Percentiles rank a stretch among this genome's conserved stretches.
Evolutionary conservation across 2,113 vertebrate genomes (phyloP).

Genomic region (Rhynchomys soricoides): DNA sequence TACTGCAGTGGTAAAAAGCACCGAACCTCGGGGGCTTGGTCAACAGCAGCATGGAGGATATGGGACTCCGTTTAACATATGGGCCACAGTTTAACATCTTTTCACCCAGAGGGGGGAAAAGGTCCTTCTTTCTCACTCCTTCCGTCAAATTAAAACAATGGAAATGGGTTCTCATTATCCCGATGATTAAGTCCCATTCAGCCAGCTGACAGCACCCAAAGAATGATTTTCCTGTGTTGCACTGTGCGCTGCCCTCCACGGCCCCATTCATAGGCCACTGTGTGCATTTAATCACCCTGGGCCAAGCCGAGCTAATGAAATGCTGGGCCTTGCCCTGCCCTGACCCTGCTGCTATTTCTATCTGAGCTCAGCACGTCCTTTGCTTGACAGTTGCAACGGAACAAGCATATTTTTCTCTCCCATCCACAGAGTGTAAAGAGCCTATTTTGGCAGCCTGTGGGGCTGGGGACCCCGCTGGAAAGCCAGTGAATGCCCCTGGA

Average conservation of each 20-base stretch:
- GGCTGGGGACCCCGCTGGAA: constrained; percentile 81
- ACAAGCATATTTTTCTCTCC: constrained; percentile 84
- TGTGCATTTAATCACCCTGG: constrained; percentile 86
- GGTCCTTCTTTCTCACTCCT: constrained; percentile 75
- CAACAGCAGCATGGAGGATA: constrained; percentile 30
- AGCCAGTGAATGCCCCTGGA: constrained; percentile 77
- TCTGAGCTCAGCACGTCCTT: constrained; percentile 86
- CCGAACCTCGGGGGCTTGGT: neutral
- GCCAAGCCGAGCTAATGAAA: constrained; percentile 86
- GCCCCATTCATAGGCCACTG: constrained; percentile 84
- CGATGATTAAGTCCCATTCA: constrained; percentile 83
- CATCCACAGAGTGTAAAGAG: constrained; percentile 83
- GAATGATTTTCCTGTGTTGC: constrained; percentile 86
- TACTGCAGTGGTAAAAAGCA: neutral
- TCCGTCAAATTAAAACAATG: constrained; percentile 84
- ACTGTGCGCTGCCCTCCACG: constrained; percentile 79
- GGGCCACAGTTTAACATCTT: constrained; percentile 67
- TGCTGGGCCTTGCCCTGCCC: constrained; percentile 84
- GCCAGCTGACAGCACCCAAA: constrained; percentile 81
- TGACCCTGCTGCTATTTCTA: constrained; percentile 88
- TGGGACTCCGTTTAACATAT: neutral
- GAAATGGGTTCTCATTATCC: constrained; percentile 83
- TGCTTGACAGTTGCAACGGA: constrained; percentile 82
- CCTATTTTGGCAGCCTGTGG: constrained; percentile 81
- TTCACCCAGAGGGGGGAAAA: constrained; percentile 61